Evolutionary conservation across 2,797 vertebrate species (phyloP).

Genomic region (Crenichthys baileyi): DNA sequence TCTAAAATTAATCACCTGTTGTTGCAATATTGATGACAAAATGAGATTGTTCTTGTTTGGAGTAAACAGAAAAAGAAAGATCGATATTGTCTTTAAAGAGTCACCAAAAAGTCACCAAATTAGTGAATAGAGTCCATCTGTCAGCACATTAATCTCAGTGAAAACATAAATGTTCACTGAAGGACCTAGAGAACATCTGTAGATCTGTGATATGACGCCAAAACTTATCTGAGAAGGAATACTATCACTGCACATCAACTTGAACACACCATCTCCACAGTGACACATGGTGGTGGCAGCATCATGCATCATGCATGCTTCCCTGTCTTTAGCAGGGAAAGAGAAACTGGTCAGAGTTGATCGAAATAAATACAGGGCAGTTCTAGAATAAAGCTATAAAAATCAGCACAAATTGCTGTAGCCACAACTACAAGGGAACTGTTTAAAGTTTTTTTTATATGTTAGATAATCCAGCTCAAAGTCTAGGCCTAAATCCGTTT

Average conservation of each 20-base stretch:
- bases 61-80: slow-evolving; percentile 11
- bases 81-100: slow-evolving; percentile 2
- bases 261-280: neutral
- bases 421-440: neutral
- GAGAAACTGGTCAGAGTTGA: no score
- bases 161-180: neutral
- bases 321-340: neutral
- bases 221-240: neutral
- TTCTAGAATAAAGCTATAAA: neutral
- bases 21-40: neutral
- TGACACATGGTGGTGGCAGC: neutral
- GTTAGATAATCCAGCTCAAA: neutral
- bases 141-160: neutral
- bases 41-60: neutral
- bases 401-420: neutral
- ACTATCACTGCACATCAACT: neutral
- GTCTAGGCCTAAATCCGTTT: neutral
- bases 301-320: no score
- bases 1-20: neutral
- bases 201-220: neutral
- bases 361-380: no score
- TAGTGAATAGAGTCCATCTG: neutral
- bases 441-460: neutral
- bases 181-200: neutral
- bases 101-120: neutral